These are phyloP conservation scores for Xiphydria camelus DNA, from an alignment of 2,888 invertebrate genomes.

Conservation along the genomic window DNA sequence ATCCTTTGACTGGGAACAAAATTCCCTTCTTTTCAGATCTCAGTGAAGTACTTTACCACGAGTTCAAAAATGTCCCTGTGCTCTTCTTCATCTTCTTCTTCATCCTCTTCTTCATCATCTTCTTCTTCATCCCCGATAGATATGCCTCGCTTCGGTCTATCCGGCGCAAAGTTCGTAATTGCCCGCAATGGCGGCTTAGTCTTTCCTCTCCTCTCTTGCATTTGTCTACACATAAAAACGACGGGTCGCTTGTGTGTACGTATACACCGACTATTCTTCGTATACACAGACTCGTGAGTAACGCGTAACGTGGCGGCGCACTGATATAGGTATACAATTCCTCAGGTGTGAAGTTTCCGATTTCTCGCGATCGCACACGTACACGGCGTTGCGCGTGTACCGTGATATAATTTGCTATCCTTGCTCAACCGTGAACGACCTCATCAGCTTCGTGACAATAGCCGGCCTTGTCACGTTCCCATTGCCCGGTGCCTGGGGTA, in stretches of 20 bases:
- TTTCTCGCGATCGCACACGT: too few relatives aligned
- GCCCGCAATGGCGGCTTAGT: too few relatives aligned
- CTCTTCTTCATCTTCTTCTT: too few relatives aligned
- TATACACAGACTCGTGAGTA: conserved; percentile 3
- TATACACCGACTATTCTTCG: neutral
- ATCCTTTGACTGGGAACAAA: too few relatives aligned
- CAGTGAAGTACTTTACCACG: too few relatives aligned
- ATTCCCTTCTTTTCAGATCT: too few relatives aligned
- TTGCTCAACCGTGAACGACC: conserved; percentile 27
- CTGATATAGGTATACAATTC: too few relatives aligned
- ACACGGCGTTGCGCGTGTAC: neutral
- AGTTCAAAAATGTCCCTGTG: too few relatives aligned
- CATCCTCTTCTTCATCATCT: conserved; percentile 2
- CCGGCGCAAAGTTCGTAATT: too few relatives aligned
- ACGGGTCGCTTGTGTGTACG: too few relatives aligned
- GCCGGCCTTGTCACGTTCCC: conserved; percentile 30
- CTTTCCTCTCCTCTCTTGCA: neutral
- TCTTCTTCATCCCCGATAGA: neutral
- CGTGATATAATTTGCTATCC: conserved; percentile 17
- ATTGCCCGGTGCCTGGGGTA: conserved; percentile 23
- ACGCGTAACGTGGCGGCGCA: conserved; percentile 14
- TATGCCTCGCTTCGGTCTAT: too few relatives aligned
- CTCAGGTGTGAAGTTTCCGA: too few relatives aligned
- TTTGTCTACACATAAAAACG: neutral
- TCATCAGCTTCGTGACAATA: conserved; percentile 26